Percentiles rank a stretch among this genome's conserved stretches.
Evolutionary conservation across 2,888 invertebrate genomes (phyloP).

Genomic region (Deroplatys truncata): DNA sequence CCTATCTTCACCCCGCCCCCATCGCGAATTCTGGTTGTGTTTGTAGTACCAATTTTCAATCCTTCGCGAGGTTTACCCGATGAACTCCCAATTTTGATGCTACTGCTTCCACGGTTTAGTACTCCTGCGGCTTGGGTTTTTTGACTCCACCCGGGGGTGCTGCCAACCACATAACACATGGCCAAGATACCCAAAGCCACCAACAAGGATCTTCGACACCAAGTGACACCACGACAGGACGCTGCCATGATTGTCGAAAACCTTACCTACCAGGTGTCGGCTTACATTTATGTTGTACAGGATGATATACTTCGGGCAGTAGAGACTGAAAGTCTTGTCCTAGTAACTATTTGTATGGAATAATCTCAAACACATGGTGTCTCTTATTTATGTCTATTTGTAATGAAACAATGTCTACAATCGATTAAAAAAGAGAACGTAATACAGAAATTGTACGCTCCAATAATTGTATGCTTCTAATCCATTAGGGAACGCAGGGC

Average conservation of each 20-base stretch:
- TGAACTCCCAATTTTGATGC: conserved; percentile 7
- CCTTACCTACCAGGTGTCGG: too few relatives aligned
- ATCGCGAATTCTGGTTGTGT: not conserved
- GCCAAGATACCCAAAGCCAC: not conserved
- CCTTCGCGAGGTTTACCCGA: conserved; percentile 7
- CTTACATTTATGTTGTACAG: too few relatives aligned
- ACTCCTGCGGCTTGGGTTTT: not conserved
- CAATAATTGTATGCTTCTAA: too few relatives aligned
- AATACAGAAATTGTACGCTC: too few relatives aligned
- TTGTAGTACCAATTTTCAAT: not conserved
- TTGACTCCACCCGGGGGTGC: not conserved
- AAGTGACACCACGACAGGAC: not conserved
- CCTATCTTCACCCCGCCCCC: not conserved
- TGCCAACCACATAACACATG: not conserved
- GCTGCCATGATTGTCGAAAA: not conserved
- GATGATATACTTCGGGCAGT: too few relatives aligned
- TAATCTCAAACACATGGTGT: too few relatives aligned
- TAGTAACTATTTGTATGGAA: too few relatives aligned
- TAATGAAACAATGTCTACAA: too few relatives aligned
- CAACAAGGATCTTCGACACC: not conserved
- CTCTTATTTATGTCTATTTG: too few relatives aligned
- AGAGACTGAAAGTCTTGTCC: too few relatives aligned
- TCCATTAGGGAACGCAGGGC: too few relatives aligned
- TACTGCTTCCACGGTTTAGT: conserved; percentile 1
- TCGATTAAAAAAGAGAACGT: too few relatives aligned